Base-by-base conservation (phyloP, 2,888 invertebrate genomes). In the Lasioglossum oenotherae region DNA sequence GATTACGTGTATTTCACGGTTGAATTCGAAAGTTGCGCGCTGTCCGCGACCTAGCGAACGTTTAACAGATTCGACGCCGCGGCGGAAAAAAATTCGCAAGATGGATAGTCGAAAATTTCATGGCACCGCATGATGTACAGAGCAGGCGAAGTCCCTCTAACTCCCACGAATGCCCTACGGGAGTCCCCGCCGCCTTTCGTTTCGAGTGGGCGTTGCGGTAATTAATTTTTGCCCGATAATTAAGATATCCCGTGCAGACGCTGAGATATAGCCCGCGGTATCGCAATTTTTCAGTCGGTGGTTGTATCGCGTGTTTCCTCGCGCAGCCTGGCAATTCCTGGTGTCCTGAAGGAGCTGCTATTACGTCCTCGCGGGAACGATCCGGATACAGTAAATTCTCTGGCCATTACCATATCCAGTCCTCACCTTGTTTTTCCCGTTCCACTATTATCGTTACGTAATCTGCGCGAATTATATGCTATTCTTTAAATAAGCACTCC, bases 201-300 rank as follows among this genome's bases (percentile, higher is more conserved):
- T 84, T n/a, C 80, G 78, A 74, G 80, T 93, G 92, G 93, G 93
- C 93, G 93, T 93, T 92, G 87, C 90, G 87, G 90, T 93, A 93
- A 93, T 93, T 93, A 93, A 93, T 93, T 93, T 93, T 93, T 92
- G 88, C 92, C 89, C 80, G 91, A 93, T 93, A 93, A 93, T 93
- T 93, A 93, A 93, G 93, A 93, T 93, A 93, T 93, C 92, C 88
- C 84, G 80, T 74, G 88, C 86, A 85, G 90, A 90, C 84, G 86
- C 82, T 84, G 87, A 88, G 87, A 88, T 90, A 91, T 91, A 89
- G 88, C 91, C 92, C 84, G 88, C 81, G 92, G 92, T 90, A 89
- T 87, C 89, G 81, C 90, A 88, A 92, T 93, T 93, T 93, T 93
- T 93, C 93, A 92, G 85, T 8, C 35, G 41, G 78, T 64, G 75